Evolutionary conservation across 2,797 vertebrate species (phyloP).

Genomic region (Rhodeus uyekii): DNA sequence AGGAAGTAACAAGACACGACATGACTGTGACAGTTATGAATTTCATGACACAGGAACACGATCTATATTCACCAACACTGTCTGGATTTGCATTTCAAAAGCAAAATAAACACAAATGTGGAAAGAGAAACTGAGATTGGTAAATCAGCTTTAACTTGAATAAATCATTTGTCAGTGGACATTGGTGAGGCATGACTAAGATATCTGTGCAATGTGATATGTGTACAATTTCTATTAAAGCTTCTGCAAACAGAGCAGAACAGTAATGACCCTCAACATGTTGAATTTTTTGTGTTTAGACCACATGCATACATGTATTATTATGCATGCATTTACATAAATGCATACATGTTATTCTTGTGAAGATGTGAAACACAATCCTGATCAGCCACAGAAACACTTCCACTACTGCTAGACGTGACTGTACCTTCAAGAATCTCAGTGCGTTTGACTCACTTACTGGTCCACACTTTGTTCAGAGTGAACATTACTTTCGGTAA

Average conservation of each 20-base stretch:
- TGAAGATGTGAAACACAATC: slow-evolving; percentile 2
- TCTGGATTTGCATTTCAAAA: background rate
- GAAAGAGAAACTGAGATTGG: background rate
- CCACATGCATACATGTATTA: background rate
- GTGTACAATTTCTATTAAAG: background rate
- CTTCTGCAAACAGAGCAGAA: background rate
- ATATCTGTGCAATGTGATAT: background rate
- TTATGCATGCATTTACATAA: background rate
- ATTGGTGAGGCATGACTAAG: slow-evolving; percentile 6
- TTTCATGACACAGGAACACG: too few relatives aligned
- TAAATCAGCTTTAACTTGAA: slow-evolving; percentile 1
- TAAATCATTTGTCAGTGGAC: slow-evolving; percentile 36
- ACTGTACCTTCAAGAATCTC: slow-evolving; percentile 43
- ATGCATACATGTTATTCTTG: background rate
- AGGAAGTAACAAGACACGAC: too few relatives aligned
- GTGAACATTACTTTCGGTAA: background rate
- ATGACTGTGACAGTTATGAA: too few relatives aligned
- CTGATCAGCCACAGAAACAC: slow-evolving; percentile 32
- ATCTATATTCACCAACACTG: background rate
- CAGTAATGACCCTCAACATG: too few relatives aligned
- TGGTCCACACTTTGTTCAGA: slow-evolving; percentile 38
- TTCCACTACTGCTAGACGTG: background rate
- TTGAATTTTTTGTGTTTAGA: background rate
- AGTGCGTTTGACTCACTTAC: slow-evolving; percentile 58
- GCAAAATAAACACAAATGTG: background rate